Base-by-base conservation (phyloP, 2,888 invertebrate species). In the Unio delphinus region DNA sequence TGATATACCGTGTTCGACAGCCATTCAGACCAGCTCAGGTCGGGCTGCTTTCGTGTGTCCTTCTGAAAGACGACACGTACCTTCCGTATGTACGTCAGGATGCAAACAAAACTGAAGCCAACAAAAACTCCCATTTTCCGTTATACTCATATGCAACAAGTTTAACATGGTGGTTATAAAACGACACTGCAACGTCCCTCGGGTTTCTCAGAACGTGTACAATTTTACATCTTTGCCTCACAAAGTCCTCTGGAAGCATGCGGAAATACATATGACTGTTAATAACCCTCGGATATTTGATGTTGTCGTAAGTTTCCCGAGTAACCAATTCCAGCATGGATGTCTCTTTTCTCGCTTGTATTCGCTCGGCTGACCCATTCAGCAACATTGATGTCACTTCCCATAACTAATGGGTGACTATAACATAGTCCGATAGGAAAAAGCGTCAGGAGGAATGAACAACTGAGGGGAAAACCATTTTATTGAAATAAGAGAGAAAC, bases 331-430 rank as follows among this genome's bases (percentile, higher is more conserved):
- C 82, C 55, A 82, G 55, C 82, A 82, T 82, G 30, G 73, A 69
- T 3, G 75, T 76, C 59, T 82, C 82, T 69, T 83, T 83, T n/a
- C 78, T 76, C 23, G 71, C 66, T 15, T 69, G 71, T 17, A 80
- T 68, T 55, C 82, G 67, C 55, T 82, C 80, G 4, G 83, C 75
- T 61, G 76, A 74, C 63, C 73, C 70, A 62, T 75, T 75, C 1
- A 73, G 61, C 56, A 82, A 60, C 82, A 82, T 82, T 45, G 77
- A 73, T 54, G 78, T 74, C 55, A 83, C 73, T 69, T 83, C 83
- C 80, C 81, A 82, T 56, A 83, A 28, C 83, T 81, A 83, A 61
- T 83, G 81, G 7, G 82, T 83, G 1, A 81, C 83, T 75, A 62
- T 4, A 69, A 56, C 7, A n/a, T 45, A 56, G 2, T 45, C 11